Evolutionary conservation across 64 coral and sea anemone species (phyloP).

Genomic region (Cladopsammia gracilis): DNA sequence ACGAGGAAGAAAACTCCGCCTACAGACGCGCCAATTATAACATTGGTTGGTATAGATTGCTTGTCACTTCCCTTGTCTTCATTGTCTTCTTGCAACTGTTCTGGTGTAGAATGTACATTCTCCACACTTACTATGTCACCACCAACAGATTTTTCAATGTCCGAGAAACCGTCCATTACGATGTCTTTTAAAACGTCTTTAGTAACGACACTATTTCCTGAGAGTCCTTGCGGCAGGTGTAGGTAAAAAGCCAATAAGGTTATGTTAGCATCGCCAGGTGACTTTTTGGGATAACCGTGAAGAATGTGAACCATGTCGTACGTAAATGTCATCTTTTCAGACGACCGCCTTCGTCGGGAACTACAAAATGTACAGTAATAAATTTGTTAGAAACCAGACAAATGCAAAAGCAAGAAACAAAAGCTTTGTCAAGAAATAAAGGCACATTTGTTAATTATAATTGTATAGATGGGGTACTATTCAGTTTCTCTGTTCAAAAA

Average conservation of each 20-base stretch:
- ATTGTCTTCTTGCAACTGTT: background rate
- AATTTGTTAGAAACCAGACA: background rate
- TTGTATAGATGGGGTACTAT: no score
- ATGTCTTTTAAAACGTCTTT: background rate
- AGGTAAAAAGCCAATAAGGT: constrained; percentile 7
- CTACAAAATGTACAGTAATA: background rate
- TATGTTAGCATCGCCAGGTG: background rate
- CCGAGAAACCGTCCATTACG: background rate
- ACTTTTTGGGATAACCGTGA: constrained; percentile 16
- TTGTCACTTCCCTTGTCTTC: background rate
- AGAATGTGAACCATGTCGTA: constrained; percentile 29
- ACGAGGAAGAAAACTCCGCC: background rate
- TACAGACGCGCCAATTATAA: background rate
- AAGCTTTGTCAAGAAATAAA: no score
- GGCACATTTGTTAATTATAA: background rate
- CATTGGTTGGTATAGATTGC: background rate
- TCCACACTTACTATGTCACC: background rate
- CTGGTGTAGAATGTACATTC: background rate
- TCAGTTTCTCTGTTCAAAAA: no score
- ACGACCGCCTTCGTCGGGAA: background rate
- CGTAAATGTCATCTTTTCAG: background rate
- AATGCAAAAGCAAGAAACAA: background rate
- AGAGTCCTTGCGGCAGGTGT: background rate
- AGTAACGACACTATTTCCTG: background rate
- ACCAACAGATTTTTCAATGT: background rate